Evolutionary conservation across 2,113 vertebrate genomes (phyloP), one percentile per base, ranked within the genome.

Genomic region (Oreocharis arfaki): DNA sequence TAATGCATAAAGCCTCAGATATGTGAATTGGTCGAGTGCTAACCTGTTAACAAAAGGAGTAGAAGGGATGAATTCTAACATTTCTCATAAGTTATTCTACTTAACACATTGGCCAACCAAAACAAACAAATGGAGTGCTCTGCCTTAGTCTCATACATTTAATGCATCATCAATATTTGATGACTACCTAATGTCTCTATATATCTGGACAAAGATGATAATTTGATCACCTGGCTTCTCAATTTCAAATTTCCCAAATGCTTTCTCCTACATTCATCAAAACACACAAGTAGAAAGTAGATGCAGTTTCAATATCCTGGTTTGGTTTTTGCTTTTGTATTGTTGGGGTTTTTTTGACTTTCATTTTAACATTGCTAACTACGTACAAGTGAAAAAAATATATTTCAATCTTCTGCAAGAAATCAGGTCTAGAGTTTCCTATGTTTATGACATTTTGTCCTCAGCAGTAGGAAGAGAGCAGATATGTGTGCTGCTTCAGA

Each of bases 91-190:
- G 97, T 96, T 97, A 97, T 96, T 98, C 80, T 95, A 89, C 95
- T 97, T 97, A 98, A 96, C 96, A 95, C 70, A 65, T 63, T 69
- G 96, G 96, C 87, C 95, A 97, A 95, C 95, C 74, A 90, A 96
- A 97, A 92, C 92, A 97, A 96, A 95, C 93, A 92, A 95, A 89
- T 88, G 81, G 88, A 96, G 82, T 95, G 86, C 15, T 93, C 91
- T 89, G 79, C 87, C 89, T 76, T 79, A 92, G 73, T 96, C 81
- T 97, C 94, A 90, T 37, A 94, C 74, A n/a, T 96, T 96, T 97
- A 93, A 65, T 84, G 61, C 24, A 23, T 57, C 80, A 98, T 98
- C 96, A 98, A 98, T 98, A 97, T 98, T 98, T 98, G 88, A 98
- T 98, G 97, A 96, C 80, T 95, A 71, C 44, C 67, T 97, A 97